Percentiles rank a stretch among this genome's conserved stretches.
Conservation (phyloP, 2,113 vertebrate species). For the Motacilla tschutschensis region DNA sequence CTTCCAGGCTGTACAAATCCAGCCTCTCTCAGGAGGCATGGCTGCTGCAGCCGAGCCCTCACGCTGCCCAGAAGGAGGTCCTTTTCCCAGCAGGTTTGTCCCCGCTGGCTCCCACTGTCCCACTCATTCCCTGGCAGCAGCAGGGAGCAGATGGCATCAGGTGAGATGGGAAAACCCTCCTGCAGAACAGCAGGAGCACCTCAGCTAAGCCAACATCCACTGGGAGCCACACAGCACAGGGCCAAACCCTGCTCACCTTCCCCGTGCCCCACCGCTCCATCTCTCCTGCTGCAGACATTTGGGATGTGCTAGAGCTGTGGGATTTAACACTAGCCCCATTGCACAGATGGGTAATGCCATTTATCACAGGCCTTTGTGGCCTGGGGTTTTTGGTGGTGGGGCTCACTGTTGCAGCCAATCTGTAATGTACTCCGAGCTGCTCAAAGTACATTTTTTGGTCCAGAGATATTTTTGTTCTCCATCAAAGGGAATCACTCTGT, state of each 20-base stretch:
- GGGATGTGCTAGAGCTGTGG: not conserved
- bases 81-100: not conserved
- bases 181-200: not conserved
- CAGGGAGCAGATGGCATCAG: not conserved
- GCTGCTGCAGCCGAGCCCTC: rapidly evolving
- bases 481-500: not conserved
- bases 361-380: not conserved
- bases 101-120: rapidly evolving
- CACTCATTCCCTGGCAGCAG: not conserved
- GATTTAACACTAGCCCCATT: not conserved
- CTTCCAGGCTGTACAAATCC: not conserved
- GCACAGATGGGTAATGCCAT: not conserved
- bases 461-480: not conserved
- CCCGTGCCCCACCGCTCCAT: rapidly evolving
- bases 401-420: not conserved
- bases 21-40: not conserved
- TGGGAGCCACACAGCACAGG: rapidly evolving
- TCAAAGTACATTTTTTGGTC: not conserved
- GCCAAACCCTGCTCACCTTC: not conserved
- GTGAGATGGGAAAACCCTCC: not conserved
- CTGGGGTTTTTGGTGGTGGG: not conserved
- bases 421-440: not conserved
- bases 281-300: not conserved
- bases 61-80: not conserved
- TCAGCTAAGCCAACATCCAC: not conserved